Evolutionary conservation across 2,888 invertebrate genomes (phyloP), one percentile per base, ranked within the genome.

Genomic region (Drosophila yooni): DNA sequence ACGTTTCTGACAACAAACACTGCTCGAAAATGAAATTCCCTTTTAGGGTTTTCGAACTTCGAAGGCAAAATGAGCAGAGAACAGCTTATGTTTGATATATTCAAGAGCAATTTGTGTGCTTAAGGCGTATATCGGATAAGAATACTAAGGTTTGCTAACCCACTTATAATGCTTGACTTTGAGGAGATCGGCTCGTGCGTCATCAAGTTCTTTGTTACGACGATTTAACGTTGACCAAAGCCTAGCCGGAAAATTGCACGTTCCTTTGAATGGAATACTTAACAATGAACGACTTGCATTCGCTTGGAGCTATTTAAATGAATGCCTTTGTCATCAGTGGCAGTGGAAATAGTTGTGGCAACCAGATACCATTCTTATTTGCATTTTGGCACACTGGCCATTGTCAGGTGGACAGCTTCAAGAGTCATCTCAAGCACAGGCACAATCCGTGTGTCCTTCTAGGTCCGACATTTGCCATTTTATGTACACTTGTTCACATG

Each of bases 261-360:
- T 53, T 34, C 34, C 8, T 59, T 59, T 40, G 48, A 29, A 33
- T 60, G 40, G 62, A 43, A 51, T 53, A n/a, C 7, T 40, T 21
- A 63, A 63, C 54, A 61, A 60, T 52, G 31, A 66, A 50, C 61
- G 53, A 68, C 73, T 77, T 77, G 67, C 63, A 72, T 67, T 67
- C 59, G 58, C 21, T 65, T 51, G 56, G 51, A 60, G 67, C 40
- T 52, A 40, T 46, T 48, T 33, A 52, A 68, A 48, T 48, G 58
- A 38, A 34, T 58, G 33, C 29, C 38, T 33, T 53, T 59, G 43
- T 21, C 33, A 15, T 21, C 33, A 21, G 31, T 33, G 1, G 52
- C 21, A 15, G 52, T 33, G 3, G 46, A 7, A 50, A 38, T 43
- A 58, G 31, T 46, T 36, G n/a, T 62, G 21, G 27, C 34, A 61